Percentiles rank a stretch among this genome's conserved stretches.
phyloP scores from a whole-genome alignment of 2,797 vertebrate species.

The Scolopax bukidnonensis region DNA sequence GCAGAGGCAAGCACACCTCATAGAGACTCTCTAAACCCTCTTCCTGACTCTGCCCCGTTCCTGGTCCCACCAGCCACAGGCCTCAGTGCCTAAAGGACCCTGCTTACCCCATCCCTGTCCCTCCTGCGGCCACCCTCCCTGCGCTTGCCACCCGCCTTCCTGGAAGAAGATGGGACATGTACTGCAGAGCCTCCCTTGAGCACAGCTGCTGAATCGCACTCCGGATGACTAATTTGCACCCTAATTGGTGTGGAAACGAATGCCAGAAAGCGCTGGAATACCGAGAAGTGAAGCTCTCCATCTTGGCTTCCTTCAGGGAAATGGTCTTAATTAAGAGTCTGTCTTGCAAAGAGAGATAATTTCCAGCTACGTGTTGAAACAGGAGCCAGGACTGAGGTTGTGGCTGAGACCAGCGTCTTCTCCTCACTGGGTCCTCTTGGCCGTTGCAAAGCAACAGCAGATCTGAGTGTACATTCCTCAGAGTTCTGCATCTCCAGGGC shows the following conservation, averaged over 20 bases:
- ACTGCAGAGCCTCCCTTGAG: conserved; percentile 45
- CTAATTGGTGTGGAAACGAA: conserved; percentile 43
- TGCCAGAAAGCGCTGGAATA: conserved; percentile 39
- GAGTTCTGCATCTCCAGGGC: neutral
- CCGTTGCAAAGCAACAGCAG: neutral
- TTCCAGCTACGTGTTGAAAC: neutral
- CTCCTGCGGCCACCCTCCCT: neutral
- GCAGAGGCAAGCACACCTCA: neutral
- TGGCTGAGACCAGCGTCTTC: accelerated
- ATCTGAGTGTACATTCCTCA: neutral
- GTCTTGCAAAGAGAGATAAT: conserved; percentile 55
- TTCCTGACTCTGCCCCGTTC: neutral
- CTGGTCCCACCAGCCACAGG: neutral
- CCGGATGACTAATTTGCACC: conserved; percentile 11
- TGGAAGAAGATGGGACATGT: neutral
- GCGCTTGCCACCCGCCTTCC: neutral
- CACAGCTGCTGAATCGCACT: conserved; percentile 8
- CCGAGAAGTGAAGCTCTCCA: conserved; percentile 47
- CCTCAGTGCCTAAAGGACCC: neutral
- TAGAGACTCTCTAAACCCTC: neutral
- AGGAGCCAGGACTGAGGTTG: neutral
- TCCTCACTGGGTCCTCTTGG: neutral
- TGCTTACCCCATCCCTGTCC: neutral
- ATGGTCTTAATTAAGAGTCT: conserved; percentile 69
- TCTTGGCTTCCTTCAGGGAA: conserved; percentile 66